Evolutionary conservation across 2,797 vertebrate species (phyloP).

Genomic region (Tragelaphus oryx): DNA sequence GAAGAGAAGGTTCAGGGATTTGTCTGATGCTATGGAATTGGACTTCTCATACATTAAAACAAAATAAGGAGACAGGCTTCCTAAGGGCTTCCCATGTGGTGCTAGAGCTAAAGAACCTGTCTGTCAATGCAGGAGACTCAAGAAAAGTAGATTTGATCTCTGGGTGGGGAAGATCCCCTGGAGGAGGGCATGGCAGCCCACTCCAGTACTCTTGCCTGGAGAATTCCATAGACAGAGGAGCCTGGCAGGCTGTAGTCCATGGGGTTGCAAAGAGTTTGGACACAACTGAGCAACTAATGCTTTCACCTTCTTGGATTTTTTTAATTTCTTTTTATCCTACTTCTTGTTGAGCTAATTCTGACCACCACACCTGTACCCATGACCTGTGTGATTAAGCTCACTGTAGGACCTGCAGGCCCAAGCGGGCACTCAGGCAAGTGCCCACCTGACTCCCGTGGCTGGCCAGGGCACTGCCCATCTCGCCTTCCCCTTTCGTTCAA

Average conservation of each 20-base stretch:
- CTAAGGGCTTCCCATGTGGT: not conserved
- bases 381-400: not conserved
- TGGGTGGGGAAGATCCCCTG: not conserved
- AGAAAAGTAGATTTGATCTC: not conserved
- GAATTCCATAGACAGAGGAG: not conserved
- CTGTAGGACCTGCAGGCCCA: not conserved
- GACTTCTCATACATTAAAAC: not conserved
- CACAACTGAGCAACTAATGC: not conserved
- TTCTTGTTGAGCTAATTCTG: not conserved
- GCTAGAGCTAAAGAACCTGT: not conserved
- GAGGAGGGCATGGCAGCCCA: not conserved
- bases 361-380: not conserved
- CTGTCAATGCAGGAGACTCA: not conserved
- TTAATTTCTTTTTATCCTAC: not conserved
- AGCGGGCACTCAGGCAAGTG: not conserved
- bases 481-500: rapidly evolving
- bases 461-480: not conserved
- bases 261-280: not conserved
- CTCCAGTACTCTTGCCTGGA: not conserved
- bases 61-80: not conserved
- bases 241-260: not conserved
- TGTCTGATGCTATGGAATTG: not conserved
- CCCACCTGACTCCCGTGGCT: not conserved
- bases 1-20: not conserved
- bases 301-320: not conserved